Base-by-base conservation (phyloP, 2,797 vertebrate genomes). In the Acanthornis magna region DNA sequence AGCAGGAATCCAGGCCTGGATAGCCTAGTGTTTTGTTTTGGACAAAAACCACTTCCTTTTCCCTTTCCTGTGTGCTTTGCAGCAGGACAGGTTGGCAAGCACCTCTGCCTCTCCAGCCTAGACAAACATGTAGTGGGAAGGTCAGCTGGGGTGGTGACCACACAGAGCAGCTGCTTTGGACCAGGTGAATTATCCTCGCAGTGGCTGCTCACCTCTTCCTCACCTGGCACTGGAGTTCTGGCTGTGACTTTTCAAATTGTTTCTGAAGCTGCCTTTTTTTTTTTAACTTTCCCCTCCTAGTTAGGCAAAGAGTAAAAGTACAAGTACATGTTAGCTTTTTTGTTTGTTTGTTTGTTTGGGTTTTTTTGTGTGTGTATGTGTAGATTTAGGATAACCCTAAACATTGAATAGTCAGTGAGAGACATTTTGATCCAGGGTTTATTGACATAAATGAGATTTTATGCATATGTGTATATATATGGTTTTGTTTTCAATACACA, bases 21-120 rank as follows among this genome's bases (percentile, higher is more conserved):
- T 36, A 91, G 50, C 34, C 18, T 26, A 85, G 29, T 71, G 65
- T 71, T 93, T 96, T 88, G 61, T 74, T 65, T 94, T 95, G 86
- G 75, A 75, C 73, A 7, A 36, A 65, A 83, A 65, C 74, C 38
- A 10, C 61, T 92, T 94, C 78, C 68, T 80, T 91, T 94, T 91
- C n/a, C 68, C 57, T 91, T 92, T 91, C 71, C 68, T 4, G 0
- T 79, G 25, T 40, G 53, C 48, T 88, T 82, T 91, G 78, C 70
- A 93, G 65, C 51, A 88, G 79, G 54, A 32, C 86, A 94, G 72
- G 43, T 4, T 95, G 89, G 88, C 75, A 94, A 22, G 34, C 15
- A 3, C 47, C 17, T 48, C 58, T 79, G 47, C 53, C 76, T 47
- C 54, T 66, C n/a, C 40, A 77, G 51, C 85, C 89, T 65, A 85